phyloP scores from a whole-genome alignment of 2,797 vertebrate species.

The Siniperca scherzeri region DNA sequence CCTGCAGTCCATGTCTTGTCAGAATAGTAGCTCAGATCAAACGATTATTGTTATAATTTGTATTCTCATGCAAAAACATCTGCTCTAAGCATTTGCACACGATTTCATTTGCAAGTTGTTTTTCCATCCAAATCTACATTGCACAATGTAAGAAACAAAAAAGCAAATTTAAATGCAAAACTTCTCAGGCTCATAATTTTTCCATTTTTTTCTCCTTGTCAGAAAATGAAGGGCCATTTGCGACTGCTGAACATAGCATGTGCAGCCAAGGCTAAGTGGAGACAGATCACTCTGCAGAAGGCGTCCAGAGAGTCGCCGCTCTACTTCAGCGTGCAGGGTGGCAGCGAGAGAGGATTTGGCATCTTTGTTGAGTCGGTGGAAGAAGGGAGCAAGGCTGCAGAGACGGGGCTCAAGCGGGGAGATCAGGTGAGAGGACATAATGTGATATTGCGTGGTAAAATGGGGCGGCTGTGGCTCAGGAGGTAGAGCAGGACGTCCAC shows the following conservation, averaged over 20 bases:
- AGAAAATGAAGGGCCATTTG: slow-evolving; percentile 99
- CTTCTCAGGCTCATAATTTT: slow-evolving; percentile 23
- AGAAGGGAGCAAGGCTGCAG: slow-evolving; percentile 90
- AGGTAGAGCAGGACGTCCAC: too few relatives aligned
- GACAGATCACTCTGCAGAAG: slow-evolving; percentile 95
- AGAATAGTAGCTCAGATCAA: slow-evolving; percentile 1
- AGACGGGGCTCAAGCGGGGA: slow-evolving; percentile 95
- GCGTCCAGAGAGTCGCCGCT: slow-evolving; percentile 92
- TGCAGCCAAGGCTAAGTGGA: slow-evolving; percentile 96
- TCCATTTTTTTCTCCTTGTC: slow-evolving; percentile 43
- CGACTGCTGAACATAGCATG: slow-evolving; percentile 97
- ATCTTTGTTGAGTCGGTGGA: slow-evolving; percentile 96
- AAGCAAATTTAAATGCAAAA: background rate
- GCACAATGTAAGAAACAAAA: background rate
- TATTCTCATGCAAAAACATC: background rate
- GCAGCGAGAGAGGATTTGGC: slow-evolving; percentile 94
- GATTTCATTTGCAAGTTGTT: slow-evolving; percentile 3
- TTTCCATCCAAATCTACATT: background rate
- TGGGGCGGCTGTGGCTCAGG: too few relatives aligned
- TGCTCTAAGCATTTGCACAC: background rate
- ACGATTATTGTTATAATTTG: background rate
- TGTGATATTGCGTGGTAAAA: background rate
- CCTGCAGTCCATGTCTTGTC: background rate
- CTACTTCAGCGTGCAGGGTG: slow-evolving; percentile 92
- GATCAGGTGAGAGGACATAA: slow-evolving; percentile 89